Percentiles rank a stretch among this genome's conserved stretches.
Evolutionary conservation across 2,113 vertebrate species (phyloP).

Genomic region (Choloepus hoffmanni): DNA sequence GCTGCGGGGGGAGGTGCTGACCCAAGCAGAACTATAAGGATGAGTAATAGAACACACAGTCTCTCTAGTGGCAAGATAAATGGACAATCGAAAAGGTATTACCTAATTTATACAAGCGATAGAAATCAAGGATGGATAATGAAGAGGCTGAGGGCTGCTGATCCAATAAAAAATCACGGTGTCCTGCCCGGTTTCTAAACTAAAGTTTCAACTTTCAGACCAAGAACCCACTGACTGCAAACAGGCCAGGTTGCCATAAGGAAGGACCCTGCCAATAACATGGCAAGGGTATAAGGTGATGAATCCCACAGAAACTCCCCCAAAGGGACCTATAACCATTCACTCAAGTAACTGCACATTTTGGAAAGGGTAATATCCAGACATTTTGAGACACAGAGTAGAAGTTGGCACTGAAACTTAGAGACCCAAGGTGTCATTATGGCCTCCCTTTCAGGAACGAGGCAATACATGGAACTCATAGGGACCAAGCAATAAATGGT

Average conservation of each 20-base stretch:
- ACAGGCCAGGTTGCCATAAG: background rate
- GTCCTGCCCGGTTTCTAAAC: background rate
- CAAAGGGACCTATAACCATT: background rate
- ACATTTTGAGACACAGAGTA: background rate
- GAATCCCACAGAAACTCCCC: background rate
- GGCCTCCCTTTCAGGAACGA: background rate
- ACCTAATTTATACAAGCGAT: background rate
- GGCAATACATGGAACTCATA: too few relatives aligned
- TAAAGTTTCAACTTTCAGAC: background rate
- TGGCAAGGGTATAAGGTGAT: background rate
- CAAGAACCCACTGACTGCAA: background rate
- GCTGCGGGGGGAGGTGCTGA: background rate
- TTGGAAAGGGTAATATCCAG: background rate
- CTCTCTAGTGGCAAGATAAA: background rate
- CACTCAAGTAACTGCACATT: background rate
- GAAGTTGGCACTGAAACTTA: background rate
- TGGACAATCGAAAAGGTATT: background rate
- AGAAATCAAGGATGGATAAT: background rate
- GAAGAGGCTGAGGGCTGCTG: background rate
- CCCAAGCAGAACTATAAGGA: background rate
- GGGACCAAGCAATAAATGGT: background rate
- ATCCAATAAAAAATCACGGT: background rate
- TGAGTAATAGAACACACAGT: background rate
- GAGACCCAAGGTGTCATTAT: background rate
- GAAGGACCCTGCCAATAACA: background rate